A percentile compares a stretch with the other conserved stretches of the same genome.
These are phyloP conservation scores for Ericerus pela DNA, from an alignment of 1,140 invertebrate species.

Conservation along the genomic window DNA sequence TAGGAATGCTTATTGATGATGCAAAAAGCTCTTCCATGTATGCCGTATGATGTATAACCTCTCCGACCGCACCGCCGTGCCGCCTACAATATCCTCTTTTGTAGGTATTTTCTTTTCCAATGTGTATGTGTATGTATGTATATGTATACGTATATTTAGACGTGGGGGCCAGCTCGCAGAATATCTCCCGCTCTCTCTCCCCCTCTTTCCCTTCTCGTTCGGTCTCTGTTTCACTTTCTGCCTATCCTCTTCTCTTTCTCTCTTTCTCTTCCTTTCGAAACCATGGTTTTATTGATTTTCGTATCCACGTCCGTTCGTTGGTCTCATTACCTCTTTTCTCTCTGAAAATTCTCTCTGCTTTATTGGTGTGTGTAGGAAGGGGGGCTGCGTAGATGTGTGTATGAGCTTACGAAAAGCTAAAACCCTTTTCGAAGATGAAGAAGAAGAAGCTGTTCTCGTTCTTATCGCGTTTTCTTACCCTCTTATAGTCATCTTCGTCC, in stretches of 20 bases:
- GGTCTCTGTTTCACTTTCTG: too few relatives aligned
- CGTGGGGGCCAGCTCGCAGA: conserved; percentile 4
- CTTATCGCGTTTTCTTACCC: conserved; percentile 1
- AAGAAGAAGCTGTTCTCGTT: conserved; percentile 5
- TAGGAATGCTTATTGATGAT: conserved; percentile 12
- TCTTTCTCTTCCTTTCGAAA: too few relatives aligned
- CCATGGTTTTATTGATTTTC: conserved; percentile 11
- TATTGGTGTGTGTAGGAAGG: too few relatives aligned
- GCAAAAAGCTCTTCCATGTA: conserved; percentile 12
- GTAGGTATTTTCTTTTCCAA: too few relatives aligned
- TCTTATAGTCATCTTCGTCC: background rate
- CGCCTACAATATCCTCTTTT: conserved; percentile 8
- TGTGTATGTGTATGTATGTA: too few relatives aligned
- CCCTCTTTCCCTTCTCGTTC: too few relatives aligned
- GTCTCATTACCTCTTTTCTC: conserved; percentile 11
- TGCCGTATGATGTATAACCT: conserved; percentile 10
- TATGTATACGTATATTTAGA: too few relatives aligned
- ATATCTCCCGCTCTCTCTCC: too few relatives aligned
- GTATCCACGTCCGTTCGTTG: conserved; percentile 10
- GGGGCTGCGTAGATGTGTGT: too few relatives aligned
- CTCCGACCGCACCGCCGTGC: background rate
- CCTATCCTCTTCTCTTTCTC: too few relatives aligned
- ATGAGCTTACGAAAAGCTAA: conserved; percentile 1
- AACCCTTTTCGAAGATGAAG: too few relatives aligned
- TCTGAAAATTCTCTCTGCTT: too few relatives aligned